These are phyloP conservation scores for Eriosoma lanigerum DNA, from an alignment of 1,140 invertebrate species.

Conservation along the genomic window DNA sequence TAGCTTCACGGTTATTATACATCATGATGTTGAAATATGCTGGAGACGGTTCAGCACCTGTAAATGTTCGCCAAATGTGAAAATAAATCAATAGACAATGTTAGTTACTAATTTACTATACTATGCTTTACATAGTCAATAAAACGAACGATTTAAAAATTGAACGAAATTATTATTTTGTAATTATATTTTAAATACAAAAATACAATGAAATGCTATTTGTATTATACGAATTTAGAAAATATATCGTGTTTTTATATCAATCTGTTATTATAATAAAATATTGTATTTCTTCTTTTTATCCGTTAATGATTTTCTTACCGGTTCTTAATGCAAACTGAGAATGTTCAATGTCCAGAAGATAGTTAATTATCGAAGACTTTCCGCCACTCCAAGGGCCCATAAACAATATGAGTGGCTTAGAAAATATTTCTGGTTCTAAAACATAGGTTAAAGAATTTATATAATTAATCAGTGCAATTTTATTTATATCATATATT, in stretches of 20 bases:
- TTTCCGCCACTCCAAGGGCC: conserved; percentile 95
- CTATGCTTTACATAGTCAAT: no score
- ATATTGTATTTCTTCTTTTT: no score
- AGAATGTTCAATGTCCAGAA: conserved; percentile 83
- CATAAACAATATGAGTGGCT: conserved; percentile 89
- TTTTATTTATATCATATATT: not conserved
- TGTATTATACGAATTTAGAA: no score
- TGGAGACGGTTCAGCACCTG: conserved; percentile 89
- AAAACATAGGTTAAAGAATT: conserved; percentile 53
- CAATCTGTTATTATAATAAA: no score
- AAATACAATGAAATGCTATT: no score
- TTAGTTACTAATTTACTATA: no score
- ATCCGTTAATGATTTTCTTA: conserved; percentile 57
- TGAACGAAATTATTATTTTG: no score
- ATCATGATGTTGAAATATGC: conserved; percentile 92
- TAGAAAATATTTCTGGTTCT: conserved; percentile 94
- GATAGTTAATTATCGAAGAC: conserved; percentile 90
- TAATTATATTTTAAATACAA: no score
- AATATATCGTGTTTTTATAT: no score
- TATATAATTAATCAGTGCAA: not conserved
- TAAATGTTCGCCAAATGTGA: conserved; percentile 4
- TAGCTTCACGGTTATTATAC: conserved; percentile 80
- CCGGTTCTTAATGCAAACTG: conserved; percentile 81
- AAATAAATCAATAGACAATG: no score
- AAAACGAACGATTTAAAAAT: no score